Base-by-base conservation (phyloP, 2,113 vertebrate species). In the Meleagris gallopavo region DNA sequence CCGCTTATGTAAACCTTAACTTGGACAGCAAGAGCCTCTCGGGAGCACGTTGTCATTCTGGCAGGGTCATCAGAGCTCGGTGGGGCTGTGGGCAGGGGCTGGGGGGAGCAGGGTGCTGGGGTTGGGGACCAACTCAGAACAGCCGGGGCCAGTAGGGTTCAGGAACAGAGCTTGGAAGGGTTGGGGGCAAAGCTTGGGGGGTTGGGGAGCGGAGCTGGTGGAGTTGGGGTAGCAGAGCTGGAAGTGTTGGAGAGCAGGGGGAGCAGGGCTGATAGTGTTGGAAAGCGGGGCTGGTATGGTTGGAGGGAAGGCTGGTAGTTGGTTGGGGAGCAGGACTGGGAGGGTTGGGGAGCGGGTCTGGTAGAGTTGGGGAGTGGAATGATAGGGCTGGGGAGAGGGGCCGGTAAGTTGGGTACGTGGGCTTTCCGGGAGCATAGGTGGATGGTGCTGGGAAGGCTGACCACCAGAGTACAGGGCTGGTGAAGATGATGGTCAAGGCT, bases 1-100 rank as follows among this genome's bases (percentile, higher is more conserved):
- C 95, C 57, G 58, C 80, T 94, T 14, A 36, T 87, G 89, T 92
- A 84, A 93, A 93, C 67, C 89, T 83, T 5, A 58, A 48, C 34
- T 85, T 64, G 4, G 30, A 13, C 12, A 1, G 43, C 2, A 24
- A 36, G 83, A 61, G 86, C 83, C 2, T 40, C 77, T 30, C 24
- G 6, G 88, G 90, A 94, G 74, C 18, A 3, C 3, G 0, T 17
- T 45, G 86, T 67, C 41, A 89, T 36, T 64, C 83, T 32, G 88
- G 57, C 52, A 46, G 91, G 93, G 89, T 8, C 43, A 2, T 58
- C 67, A 11, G 54, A 43, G 60, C 83, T 16, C 0, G 38, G 90
- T 43, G 93, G 66, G 90, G 85, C 72, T 71, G 19, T 58, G 55
- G 57, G 34, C 66, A 10, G 40, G 65, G 32, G 29, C 24, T 13